A percentile compares a stretch with the other conserved stretches of the same genome.
These are phyloP conservation scores for Ptychochromis oligacanthus DNA, from an alignment of 2,113 vertebrate genomes.

Conservation along the genomic window DNA sequence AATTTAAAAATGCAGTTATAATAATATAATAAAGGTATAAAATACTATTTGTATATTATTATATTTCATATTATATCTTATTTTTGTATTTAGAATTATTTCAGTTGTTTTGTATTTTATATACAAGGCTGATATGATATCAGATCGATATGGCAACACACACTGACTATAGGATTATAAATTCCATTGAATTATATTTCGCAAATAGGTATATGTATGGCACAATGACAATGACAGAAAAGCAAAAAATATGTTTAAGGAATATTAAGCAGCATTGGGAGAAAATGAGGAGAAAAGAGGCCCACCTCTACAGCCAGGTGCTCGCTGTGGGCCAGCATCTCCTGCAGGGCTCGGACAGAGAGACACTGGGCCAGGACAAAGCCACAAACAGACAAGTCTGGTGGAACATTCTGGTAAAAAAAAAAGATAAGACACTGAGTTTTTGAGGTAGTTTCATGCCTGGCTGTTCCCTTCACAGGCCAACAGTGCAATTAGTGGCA, in stretches of 20 bases:
- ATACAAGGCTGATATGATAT: not conserved
- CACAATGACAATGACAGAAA: not conserved
- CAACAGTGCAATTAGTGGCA: not conserved
- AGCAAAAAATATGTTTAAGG: not conserved
- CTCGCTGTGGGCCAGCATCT: constrained; percentile 72
- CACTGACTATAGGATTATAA: not conserved
- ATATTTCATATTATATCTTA: too few relatives aligned
- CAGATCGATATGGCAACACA: not conserved
- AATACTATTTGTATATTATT: too few relatives aligned
- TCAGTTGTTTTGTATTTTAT: too few relatives aligned
- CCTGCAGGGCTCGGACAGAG: constrained; percentile 81
- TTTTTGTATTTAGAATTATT: too few relatives aligned
- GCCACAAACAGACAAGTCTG: constrained; percentile 78
- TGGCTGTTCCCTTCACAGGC: not conserved
- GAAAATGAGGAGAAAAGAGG: not conserved
- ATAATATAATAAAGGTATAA: too few relatives aligned
- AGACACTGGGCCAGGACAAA: constrained; percentile 79
- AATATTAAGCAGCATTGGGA: not conserved
- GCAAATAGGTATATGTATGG: not conserved
- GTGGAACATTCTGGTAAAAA: constrained; percentile 78
- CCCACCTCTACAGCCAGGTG: constrained; percentile 64
- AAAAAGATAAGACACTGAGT: not conserved
- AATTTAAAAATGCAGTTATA: too few relatives aligned
- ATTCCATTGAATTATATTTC: not conserved
- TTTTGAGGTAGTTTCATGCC: not conserved